Conservation (phyloP, 1,140 invertebrate genomes). For the Heliconius himera region DNA sequence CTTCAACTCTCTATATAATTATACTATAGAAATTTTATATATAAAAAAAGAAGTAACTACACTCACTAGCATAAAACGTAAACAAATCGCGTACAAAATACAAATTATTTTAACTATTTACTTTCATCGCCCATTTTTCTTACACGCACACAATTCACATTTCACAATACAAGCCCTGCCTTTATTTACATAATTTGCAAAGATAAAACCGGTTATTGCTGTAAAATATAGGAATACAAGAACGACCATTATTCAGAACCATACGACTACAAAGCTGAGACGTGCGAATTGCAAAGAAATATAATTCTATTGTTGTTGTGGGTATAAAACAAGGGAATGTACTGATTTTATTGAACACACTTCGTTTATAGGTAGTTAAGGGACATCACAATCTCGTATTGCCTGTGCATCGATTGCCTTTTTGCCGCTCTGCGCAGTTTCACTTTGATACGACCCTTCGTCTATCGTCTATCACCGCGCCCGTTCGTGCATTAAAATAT, state of each 20-base stretch:
- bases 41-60: no score
- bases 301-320: background rate
- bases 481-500: background rate
- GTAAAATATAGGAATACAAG: slow-evolving; percentile 5
- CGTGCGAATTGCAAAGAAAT: slow-evolving; percentile 11
- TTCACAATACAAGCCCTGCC: background rate
- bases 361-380: slow-evolving; percentile 40
- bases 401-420: slow-evolving; percentile 47
- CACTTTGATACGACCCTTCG: slow-evolving; percentile 4
- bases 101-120: background rate
- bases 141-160: background rate
- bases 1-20: no score
- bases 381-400: slow-evolving; percentile 43
- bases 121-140: background rate
- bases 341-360: slow-evolving; percentile 21
- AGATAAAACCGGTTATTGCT: background rate
- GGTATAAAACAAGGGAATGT: background rate
- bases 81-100: background rate
- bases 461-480: background rate
- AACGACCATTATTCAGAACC: background rate
- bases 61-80: background rate
- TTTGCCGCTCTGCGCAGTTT: slow-evolving; percentile 41
- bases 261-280: slow-evolving; percentile 1
- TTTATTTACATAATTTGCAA: slow-evolving; percentile 1
- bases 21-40: no score